Base-by-base conservation (phyloP, 2,888 invertebrate genomes). In the Ochropleura plecta region DNA sequence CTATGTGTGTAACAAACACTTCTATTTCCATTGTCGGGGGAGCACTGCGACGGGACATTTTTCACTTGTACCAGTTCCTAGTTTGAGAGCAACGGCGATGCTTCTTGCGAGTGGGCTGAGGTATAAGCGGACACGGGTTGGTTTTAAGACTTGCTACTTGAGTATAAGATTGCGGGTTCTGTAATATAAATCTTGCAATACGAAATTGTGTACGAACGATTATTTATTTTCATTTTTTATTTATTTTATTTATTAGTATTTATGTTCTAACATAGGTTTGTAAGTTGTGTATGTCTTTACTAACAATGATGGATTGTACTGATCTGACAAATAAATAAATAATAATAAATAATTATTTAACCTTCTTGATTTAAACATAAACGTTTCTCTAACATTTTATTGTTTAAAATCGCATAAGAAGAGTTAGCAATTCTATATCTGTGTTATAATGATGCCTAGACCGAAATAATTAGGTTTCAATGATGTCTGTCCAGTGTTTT, bases 11-110 rank as follows among this genome's bases (percentile, higher is more conserved):
- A 82, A 80, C 85, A 77, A 86, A 89, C 85, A 78, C 73, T 77
- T 88, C 88, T 85, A 87, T 91, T 90, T 87, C 84, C 88, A 88
- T 88, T 88, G 89, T 88, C 85, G 88, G 83, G 82, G 78, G 80
- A 80, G 85, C 84, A 91, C 89, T 88, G 88, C 88, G 83, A 83
- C 81, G 74, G 91, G 88, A 91, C 90, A 92, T 92, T 92, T 92
- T 92, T 92, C 92, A 92, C 92, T 91, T 84, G 84, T 88, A 84
- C 90, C 88, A 87, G 89, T 90, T 89, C 84, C 84, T 87, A 88
- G 89, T 91, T 91, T 89, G 89, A 91, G 91, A 91, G 90, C 87
- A 81, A 76, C 88, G 84, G 85, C 91, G 84, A 89, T 86, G 90
- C 88, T 86, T 88, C 86, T 88, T 83, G 80, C 20, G 66, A 30